These are phyloP conservation scores for Poeciliopsis infans DNA, from an alignment of 2,797 vertebrate species.

Conservation along the genomic window DNA sequence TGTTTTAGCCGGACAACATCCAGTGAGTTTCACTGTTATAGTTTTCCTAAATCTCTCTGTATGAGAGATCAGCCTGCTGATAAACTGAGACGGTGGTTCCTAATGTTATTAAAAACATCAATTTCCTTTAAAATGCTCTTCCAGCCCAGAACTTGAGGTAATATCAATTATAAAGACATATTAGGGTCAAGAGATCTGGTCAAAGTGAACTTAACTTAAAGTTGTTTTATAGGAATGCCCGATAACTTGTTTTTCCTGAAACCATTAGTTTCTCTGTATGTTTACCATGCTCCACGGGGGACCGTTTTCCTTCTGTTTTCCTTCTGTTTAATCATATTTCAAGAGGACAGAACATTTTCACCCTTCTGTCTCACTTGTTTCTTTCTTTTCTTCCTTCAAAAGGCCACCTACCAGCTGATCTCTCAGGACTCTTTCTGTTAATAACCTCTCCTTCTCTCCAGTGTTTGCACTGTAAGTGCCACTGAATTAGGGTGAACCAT, in stretches of 20 bases:
- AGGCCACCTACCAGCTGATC: conserved; percentile 52
- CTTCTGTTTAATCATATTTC: conserved; percentile 48
- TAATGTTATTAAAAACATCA: background rate
- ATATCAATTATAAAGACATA: background rate
- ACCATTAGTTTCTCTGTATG: background rate
- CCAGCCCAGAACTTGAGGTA: background rate
- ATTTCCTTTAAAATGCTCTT: background rate
- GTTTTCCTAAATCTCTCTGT: background rate
- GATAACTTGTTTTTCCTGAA: background rate
- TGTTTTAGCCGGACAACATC: background rate
- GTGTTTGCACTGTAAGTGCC: conserved; percentile 46
- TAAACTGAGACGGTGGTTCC: background rate
- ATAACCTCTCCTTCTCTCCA: conserved; percentile 49
- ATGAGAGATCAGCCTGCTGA: background rate
- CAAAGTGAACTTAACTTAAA: background rate
- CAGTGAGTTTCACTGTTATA: background rate
- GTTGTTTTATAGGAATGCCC: background rate
- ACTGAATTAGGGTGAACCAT: conserved; percentile 45
- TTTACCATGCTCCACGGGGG: background rate
- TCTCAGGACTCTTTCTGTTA: conserved; percentile 59
- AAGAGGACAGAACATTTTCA: conserved; percentile 27
- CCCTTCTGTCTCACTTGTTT: conserved; percentile 10
- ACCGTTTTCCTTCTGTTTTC: no score
- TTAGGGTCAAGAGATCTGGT: background rate
- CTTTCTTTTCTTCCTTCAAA: conserved; percentile 8